Evolutionary conservation across 2,113 vertebrate species (phyloP).

Genomic region (Campylomormyrus numenius): DNA sequence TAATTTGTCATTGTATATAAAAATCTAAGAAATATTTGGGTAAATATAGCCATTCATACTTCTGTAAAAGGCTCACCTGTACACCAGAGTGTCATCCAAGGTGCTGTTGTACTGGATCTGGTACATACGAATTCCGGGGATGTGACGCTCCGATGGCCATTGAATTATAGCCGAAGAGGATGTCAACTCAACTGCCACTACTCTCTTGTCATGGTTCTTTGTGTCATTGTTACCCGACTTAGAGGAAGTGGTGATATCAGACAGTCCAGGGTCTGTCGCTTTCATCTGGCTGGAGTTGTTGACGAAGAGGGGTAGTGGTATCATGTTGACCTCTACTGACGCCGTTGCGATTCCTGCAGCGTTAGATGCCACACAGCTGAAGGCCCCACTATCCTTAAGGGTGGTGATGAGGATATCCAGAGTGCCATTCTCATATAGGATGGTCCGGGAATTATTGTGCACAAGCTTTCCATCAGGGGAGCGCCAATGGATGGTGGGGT

Average conservation of each 20-base stretch:
- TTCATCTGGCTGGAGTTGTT: slow-evolving; percentile 74
- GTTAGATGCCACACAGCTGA: slow-evolving; percentile 88
- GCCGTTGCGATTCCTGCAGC: slow-evolving; percentile 81
- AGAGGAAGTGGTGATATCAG: slow-evolving; percentile 82
- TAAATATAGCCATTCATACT: not conserved
- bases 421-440: slow-evolving; percentile 75
- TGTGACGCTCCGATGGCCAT: slow-evolving; percentile 79
- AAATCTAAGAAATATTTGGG: not conserved
- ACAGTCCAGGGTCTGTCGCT: slow-evolving; percentile 71
- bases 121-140: slow-evolving; percentile 85
- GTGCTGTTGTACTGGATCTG: slow-evolving; percentile 95
- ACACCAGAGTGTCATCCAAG: slow-evolving; percentile 80
- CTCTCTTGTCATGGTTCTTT: slow-evolving; percentile 65
- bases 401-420: slow-evolving; percentile 87
- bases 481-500: slow-evolving; percentile 83
- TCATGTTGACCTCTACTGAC: slow-evolving; percentile 73
- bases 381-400: slow-evolving; percentile 78
- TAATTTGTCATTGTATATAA: not conserved
- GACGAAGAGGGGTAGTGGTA: slow-evolving; percentile 76
- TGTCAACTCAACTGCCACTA: slow-evolving; percentile 71
- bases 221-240: slow-evolving; percentile 78
- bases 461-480: slow-evolving; percentile 81
- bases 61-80: slow-evolving; percentile 64
- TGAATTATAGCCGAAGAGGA: slow-evolving; percentile 77
- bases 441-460: slow-evolving; percentile 76